Percentiles rank a stretch among this genome's conserved stretches.
phyloP scores from a whole-genome alignment of 2,797 vertebrate species.

The Rhodeus uyekii region DNA sequence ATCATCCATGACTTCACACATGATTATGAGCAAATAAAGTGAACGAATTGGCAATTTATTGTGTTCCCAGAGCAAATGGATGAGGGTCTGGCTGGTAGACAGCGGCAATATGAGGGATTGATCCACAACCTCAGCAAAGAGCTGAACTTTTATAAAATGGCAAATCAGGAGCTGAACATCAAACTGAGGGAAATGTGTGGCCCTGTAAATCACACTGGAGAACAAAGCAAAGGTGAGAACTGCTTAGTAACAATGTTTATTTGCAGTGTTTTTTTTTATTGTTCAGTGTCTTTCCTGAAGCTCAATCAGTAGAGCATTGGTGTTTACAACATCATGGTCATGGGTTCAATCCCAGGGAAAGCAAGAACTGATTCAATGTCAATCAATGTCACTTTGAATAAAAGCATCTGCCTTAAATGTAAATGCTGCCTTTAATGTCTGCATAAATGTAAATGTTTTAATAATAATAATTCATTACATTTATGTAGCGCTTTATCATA shows the following conservation, averaged over 20 bases:
- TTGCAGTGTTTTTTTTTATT: not conserved
- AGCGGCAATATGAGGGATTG: conserved; percentile 87
- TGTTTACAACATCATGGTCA: too few species aligned
- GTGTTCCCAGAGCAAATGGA: conserved; percentile 86
- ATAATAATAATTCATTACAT: too few species aligned
- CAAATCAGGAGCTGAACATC: conserved; percentile 87
- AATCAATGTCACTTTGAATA: too few species aligned
- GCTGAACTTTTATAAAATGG: conserved; percentile 81
- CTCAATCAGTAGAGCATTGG: too few species aligned
- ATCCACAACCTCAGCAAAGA: conserved; percentile 91
- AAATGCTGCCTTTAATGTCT: too few species aligned
- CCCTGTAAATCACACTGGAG: conserved; percentile 58
- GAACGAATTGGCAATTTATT: not conserved
- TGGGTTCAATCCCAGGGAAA: too few species aligned
- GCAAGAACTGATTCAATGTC: too few species aligned
- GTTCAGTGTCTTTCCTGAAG: too few species aligned
- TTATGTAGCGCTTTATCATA: too few species aligned
- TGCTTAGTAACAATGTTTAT: not conserved
- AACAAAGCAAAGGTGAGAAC: conserved; percentile 71
- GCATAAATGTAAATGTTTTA: too few species aligned
- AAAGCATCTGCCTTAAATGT: too few species aligned
- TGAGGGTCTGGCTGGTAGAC: conserved; percentile 86
- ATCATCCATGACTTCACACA: not conserved
- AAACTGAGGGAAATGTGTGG: conserved; percentile 75
- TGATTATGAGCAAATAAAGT: not conserved